phyloP scores from a whole-genome alignment of 2,797 vertebrate species.

The Poeciliopsis presidionis region DNA sequence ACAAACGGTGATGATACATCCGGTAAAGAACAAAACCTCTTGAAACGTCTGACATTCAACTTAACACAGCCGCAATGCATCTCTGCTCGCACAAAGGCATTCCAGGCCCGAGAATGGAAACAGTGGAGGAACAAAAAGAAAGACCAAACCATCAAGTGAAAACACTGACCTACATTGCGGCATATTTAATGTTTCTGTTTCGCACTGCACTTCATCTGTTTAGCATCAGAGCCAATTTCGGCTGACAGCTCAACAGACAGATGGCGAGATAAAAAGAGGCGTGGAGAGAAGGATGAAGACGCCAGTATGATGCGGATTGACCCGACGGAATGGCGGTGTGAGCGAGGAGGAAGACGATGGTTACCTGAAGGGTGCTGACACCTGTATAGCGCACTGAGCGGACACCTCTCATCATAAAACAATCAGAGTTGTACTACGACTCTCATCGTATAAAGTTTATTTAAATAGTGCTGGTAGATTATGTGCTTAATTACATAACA shows the following conservation, averaged over 20 bases:
- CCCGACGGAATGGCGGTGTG: slow-evolving; percentile 32
- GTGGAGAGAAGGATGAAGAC: slow-evolving; percentile 1
- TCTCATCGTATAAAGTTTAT: slow-evolving; percentile 30
- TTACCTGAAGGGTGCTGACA: slow-evolving; percentile 42
- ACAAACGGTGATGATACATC: slow-evolving; percentile 10
- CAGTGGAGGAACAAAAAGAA: slow-evolving; percentile 20
- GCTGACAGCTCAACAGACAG: slow-evolving; percentile 17
- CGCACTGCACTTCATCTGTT: slow-evolving; percentile 41
- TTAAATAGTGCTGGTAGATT: slow-evolving; percentile 26
- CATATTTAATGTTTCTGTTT: slow-evolving; percentile 51
- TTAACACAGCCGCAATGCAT: slow-evolving; percentile 8
- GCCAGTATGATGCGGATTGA: slow-evolving; percentile 15
- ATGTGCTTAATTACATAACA: slow-evolving; percentile 42
- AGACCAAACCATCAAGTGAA: slow-evolving; percentile 29
- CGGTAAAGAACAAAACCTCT: slow-evolving; percentile 8
- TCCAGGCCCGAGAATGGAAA: neutral
- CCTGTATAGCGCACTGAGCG: slow-evolving; percentile 36
- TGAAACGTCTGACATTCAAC: slow-evolving; percentile 8
- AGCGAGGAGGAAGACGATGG: slow-evolving; percentile 22
- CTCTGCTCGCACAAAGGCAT: slow-evolving; percentile 24
- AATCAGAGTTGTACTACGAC: too few relatives aligned
- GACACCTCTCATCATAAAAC: slow-evolving; percentile 9
- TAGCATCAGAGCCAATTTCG: slow-evolving; percentile 21
- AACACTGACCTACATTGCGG: slow-evolving; percentile 60
- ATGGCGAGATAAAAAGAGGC: neutral